Conservation (phyloP, 1,140 invertebrate genomes). For the Temnothorax longispinosus region DNA sequence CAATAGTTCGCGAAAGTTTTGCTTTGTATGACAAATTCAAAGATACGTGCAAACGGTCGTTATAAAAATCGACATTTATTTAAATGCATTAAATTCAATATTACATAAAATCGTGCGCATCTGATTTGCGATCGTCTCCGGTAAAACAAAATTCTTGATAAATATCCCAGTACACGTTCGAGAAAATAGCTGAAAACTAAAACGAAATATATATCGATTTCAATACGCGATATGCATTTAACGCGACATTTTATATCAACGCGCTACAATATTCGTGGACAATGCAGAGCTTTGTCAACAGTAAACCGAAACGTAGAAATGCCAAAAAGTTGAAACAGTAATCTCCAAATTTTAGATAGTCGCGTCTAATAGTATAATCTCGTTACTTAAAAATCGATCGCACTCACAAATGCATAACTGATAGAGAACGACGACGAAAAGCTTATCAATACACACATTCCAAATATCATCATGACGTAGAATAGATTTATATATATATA, state of each 20-base stretch:
- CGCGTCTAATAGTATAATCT: neutral
- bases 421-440: constrained; percentile 14
- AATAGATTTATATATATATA: neutral
- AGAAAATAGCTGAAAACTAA: constrained; percentile 14
- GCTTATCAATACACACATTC: constrained; percentile 15
- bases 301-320: neutral
- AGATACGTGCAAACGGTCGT: neutral
- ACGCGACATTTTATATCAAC: neutral
- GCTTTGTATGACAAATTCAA: neutral
- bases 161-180: constrained; percentile 14
- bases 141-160: neutral
- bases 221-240: constrained; percentile 21
- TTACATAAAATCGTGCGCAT: neutral
- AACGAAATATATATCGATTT: constrained; percentile 7
- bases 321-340: constrained; percentile 4
- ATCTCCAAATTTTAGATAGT: constrained; percentile 19
- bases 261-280: neutral
- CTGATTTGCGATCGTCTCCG: constrained; percentile 1
- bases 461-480: constrained; percentile 7
- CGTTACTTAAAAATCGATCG: constrained; percentile 21
- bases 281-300: neutral
- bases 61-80: constrained; percentile 22
- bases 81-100: constrained; percentile 31
- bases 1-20: constrained; percentile 11
- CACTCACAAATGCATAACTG: neutral